A percentile compares a stretch with the other conserved stretches of the same genome.
These are phyloP conservation scores for Epinotia demarniana DNA, from an alignment of 2,888 invertebrate species.

Conservation along the genomic window DNA sequence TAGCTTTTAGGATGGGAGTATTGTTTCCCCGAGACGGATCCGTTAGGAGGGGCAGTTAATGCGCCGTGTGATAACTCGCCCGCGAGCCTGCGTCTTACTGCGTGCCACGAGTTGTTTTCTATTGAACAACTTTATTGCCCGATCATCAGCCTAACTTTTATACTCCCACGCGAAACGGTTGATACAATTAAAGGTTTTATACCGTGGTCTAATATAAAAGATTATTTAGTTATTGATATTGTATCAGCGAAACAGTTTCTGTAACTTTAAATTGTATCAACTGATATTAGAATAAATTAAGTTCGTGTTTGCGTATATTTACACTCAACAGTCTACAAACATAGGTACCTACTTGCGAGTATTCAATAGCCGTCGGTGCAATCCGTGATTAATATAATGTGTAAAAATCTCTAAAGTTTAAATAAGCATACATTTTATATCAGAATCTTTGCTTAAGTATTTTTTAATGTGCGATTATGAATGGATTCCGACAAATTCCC, in stretches of 20 bases:
- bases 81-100: not conserved
- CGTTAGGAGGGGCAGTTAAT: slow-evolving; percentile 7
- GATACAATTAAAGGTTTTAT: not conserved
- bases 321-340: too few relatives aligned
- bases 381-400: too few relatives aligned
- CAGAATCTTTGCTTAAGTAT: too few relatives aligned
- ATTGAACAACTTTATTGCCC: slow-evolving; percentile 17
- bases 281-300: too few relatives aligned
- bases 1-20: not conserved
- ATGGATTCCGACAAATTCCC: too few relatives aligned
- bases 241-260: not conserved
- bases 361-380: too few relatives aligned
- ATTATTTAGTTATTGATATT: not conserved
- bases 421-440: too few relatives aligned
- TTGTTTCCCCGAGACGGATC: not conserved
- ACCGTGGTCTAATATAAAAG: not conserved
- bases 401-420: too few relatives aligned
- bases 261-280: too few relatives aligned
- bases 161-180: not conserved
- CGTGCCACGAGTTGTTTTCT: slow-evolving; percentile 6
- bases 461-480: too few relatives aligned
- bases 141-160: not conserved
- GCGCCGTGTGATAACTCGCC: slow-evolving; percentile 14
- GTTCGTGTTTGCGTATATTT: too few relatives aligned
- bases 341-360: too few relatives aligned